Base-by-base conservation (phyloP, 1,140 invertebrate genomes). In the Drosophila repleta region DNA sequence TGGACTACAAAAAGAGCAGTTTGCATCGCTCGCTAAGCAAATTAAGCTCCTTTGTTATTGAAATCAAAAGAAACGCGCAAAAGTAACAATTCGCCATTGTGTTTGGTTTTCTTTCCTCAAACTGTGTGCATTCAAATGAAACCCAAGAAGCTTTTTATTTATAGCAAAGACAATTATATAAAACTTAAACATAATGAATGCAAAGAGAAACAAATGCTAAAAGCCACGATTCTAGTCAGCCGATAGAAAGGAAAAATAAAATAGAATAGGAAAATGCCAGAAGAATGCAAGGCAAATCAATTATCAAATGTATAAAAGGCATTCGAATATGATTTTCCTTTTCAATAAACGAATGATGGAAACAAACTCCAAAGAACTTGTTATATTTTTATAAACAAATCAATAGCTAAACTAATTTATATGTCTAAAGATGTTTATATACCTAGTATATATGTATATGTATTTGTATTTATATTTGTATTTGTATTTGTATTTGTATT, bases 331-430 rank as follows among this genome's bases (percentile, higher is more conserved):
- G 64, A 74, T 73, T 75, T 84, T 69, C 74, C 74, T 71, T 78
- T 62, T 72, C 51, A 57, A 66, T 52, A 64, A 65, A 35, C 57
- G 35, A 65, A 67, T 29, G 45, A 74, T 56, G 37, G 60, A 57
- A 71, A 65, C 53, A 68, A 74, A 75, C 78, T 78, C 70, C 78
- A 87, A 85, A 72, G 78, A 81, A 87, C 82, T 87, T 85, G 82
- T 87, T 85, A 85, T 85, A 85, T 85, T 85, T 85, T 85, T 85
- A 78, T 87, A 85, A 87, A 60, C 61, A 52, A 57, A 76, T 68
- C 63, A 62, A 70, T 48, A 55, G 43, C 62, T 57, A 56, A 72
- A 74, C 70, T 70, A 71, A 76, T 67, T 64, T 62, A 49, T 71
- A 61, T 72, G 56, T 71, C 51, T 63, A 58, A 58, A 37, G 45